These are phyloP conservation scores for Channallabes apus DNA, from an alignment of 2,797 vertebrate species.

Conservation along the genomic window DNA sequence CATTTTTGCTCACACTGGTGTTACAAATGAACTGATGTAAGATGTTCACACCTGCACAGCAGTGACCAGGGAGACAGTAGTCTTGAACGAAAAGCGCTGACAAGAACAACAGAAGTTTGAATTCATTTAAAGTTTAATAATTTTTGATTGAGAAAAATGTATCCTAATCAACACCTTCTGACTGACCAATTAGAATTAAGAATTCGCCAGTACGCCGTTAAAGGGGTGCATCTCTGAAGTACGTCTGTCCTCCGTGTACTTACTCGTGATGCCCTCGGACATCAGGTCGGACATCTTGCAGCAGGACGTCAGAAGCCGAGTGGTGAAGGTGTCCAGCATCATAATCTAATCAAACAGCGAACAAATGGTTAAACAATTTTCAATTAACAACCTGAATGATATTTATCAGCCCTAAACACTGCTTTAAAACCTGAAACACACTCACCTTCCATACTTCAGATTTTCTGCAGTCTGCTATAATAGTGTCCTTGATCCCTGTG, in stretches of 20 bases:
- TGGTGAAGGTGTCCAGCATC: slow-evolving; percentile 92
- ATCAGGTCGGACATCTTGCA: slow-evolving; percentile 95
- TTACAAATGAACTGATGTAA: too few species aligned
- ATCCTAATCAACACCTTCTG: background rate
- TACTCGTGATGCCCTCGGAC: slow-evolving; percentile 90
- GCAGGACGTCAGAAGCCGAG: slow-evolving; percentile 88
- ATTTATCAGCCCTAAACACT: background rate
- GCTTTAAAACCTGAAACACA: background rate
- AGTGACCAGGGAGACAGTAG: too few species aligned
- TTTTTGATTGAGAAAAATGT: too few species aligned
- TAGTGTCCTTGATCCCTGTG: slow-evolving; percentile 82
- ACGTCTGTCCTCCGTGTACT: slow-evolving; percentile 38
- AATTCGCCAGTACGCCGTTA: background rate
- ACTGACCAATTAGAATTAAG: background rate
- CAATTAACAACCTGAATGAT: background rate
- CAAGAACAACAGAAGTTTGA: background rate
- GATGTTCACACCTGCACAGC: too few species aligned
- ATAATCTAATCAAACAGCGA: slow-evolving; percentile 76
- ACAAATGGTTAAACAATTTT: background rate
- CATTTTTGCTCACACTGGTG: too few species aligned
- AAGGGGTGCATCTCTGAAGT: background rate
- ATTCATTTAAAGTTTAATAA: background rate
- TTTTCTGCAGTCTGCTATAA: slow-evolving; percentile 88
- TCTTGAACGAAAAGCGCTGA: too few species aligned
- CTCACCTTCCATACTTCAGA: slow-evolving; percentile 96